phyloP scores from a whole-genome alignment of 2,888 invertebrate genomes.

The Dryobotodes eremita region DNA sequence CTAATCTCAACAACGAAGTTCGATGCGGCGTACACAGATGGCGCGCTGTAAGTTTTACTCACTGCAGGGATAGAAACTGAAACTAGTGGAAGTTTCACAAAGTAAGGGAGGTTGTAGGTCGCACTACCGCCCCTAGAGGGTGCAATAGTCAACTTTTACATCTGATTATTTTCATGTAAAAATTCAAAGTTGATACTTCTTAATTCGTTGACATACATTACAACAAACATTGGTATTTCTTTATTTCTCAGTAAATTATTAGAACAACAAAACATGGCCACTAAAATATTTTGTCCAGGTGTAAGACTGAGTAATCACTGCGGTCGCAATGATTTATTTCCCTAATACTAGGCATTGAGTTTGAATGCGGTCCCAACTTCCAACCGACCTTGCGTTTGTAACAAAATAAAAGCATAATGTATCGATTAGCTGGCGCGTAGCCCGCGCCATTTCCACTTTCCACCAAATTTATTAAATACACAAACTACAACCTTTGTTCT shows the following conservation, averaged over 20 bases:
- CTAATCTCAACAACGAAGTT: conserved; percentile 33
- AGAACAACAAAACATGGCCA: background rate
- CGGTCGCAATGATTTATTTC: conserved; percentile 30
- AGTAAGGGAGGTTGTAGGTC: conserved; percentile 11
- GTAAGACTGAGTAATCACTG: conserved; percentile 15
- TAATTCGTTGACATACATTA: background rate
- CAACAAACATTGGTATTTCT: conserved; percentile 6
- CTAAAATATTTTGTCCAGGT: conserved; percentile 3
- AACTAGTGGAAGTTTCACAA: conserved; percentile 4
- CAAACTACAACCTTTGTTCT: conserved; percentile 47
- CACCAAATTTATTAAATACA: conserved; percentile 68
- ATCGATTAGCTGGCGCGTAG: conserved; percentile 76
- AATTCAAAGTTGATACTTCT: background rate
- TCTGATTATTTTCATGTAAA: background rate
- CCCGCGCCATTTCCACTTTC: conserved; percentile 71
- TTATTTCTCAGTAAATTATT: background rate
- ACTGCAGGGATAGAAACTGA: conserved; percentile 6
- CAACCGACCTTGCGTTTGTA: conserved; percentile 71
- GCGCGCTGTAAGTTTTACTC: conserved; percentile 27
- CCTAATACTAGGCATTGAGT: conserved; percentile 47
- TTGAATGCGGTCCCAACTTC: conserved; percentile 61
- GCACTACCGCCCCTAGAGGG: conserved; percentile 53
- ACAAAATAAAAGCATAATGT: conserved; percentile 71
- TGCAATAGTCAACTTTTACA: conserved; percentile 40
- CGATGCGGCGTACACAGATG: conserved; percentile 52